Percentiles rank a stretch among this genome's conserved stretches.
Conservation (phyloP, 2,888 invertebrate genomes). For the Dicycla oo region DNA sequence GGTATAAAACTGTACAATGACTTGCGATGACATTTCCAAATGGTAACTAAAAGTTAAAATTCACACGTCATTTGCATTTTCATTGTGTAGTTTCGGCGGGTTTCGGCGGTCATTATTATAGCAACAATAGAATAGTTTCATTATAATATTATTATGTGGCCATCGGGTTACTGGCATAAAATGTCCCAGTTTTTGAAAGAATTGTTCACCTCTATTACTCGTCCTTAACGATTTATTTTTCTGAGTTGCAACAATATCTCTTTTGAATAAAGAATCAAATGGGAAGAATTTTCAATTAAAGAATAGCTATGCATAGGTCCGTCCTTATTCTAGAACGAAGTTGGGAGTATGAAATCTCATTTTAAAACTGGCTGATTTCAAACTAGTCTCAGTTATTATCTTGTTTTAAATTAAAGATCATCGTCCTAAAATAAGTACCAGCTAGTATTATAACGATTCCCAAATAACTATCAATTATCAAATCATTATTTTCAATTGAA, state of each 20-base stretch:
- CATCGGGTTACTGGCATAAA: slow-evolving; percentile 21
- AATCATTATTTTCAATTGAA: slow-evolving; percentile 30
- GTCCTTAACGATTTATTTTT: slow-evolving; percentile 1
- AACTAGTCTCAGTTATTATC: not conserved
- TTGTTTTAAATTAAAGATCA: not conserved
- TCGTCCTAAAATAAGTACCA: not conserved
- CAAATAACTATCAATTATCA: not conserved
- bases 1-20: slow-evolving; percentile 61
- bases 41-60: slow-evolving; percentile 54
- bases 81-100: slow-evolving; percentile 54
- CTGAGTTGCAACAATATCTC: not conserved
- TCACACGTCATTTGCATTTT: slow-evolving; percentile 62
- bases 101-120: slow-evolving; percentile 38
- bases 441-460: not conserved
- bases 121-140: slow-evolving; percentile 50
- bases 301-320: not conserved
- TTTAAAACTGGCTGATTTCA: slow-evolving; percentile 20
- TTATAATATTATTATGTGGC: slow-evolving; percentile 31
- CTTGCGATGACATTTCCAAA: slow-evolving; percentile 59
- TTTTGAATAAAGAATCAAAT: not conserved
- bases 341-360: not conserved
- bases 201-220: not conserved
- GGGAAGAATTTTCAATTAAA: slow-evolving; percentile 3
- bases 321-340: not conserved
- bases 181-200: slow-evolving; percentile 17